Percentiles rank a stretch among this genome's conserved stretches.
Conservation (phyloP, 2,797 vertebrate genomes). For the Otolemur crassicaudatus region DNA sequence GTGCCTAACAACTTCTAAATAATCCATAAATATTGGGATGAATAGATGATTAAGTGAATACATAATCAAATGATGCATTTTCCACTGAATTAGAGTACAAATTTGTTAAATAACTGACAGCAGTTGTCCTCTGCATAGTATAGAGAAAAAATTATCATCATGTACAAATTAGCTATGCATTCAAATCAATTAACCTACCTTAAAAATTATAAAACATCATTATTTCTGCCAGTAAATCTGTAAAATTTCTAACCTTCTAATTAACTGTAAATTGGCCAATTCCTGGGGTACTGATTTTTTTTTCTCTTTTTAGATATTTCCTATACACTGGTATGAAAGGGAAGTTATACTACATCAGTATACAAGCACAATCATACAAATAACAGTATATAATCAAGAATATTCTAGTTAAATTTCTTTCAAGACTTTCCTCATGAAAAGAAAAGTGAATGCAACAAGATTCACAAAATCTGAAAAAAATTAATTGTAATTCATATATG, state of each 20-base stretch:
- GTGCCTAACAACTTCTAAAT: neutral
- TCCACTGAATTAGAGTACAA: neutral
- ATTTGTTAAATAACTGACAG: neutral
- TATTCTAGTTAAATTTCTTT: slow-evolving; percentile 5
- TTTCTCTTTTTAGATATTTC: neutral
- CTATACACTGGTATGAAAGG: neutral
- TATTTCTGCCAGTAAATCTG: neutral
- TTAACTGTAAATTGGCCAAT: neutral
- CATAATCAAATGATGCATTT: neutral
- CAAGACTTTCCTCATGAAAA: neutral
- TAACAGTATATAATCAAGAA: neutral
- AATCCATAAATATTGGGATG: neutral
- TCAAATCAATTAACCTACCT: neutral
- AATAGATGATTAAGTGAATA: neutral
- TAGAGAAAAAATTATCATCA: neutral
- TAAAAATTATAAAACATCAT: neutral
- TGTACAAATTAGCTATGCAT: neutral
- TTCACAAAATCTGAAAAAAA: slow-evolving; percentile 43
- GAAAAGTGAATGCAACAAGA: slow-evolving; percentile 73
- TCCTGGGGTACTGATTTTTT: neutral
- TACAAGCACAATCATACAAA: neutral
- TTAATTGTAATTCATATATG: slow-evolving; percentile 75
- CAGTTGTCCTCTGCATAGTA: neutral
- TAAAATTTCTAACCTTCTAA: neutral
- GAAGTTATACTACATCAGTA: neutral